These are phyloP conservation scores for Bradynema listronoti DNA, from an alignment of 1,140 invertebrate species.

Conservation along the genomic window DNA sequence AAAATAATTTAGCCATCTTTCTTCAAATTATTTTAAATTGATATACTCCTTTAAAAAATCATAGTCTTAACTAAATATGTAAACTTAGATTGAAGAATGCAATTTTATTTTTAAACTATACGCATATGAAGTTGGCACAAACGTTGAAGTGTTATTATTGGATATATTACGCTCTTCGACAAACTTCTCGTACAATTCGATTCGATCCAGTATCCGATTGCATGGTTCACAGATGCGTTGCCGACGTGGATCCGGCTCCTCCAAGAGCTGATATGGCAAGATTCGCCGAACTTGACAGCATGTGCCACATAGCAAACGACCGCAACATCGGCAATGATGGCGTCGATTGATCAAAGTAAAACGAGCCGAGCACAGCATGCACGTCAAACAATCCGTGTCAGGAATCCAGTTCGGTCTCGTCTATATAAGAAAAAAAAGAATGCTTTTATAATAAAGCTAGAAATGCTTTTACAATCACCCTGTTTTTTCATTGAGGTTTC, in stretches of 20 bases:
- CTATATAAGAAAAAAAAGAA: background rate
- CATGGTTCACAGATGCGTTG: conserved; percentile 29
- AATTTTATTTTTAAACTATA: too few species aligned
- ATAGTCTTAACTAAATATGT: too few species aligned
- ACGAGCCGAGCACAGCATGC: conserved; percentile 26
- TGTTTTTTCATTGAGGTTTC: too few species aligned
- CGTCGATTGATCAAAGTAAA: conserved; percentile 37
- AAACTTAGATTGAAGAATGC: too few species aligned
- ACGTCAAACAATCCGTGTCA: conserved; percentile 28
- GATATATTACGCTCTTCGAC: too few species aligned
- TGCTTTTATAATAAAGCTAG: background rate
- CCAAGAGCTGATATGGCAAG: conserved; percentile 38
- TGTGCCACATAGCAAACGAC: conserved; percentile 23
- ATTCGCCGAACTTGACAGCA: conserved; percentile 19
- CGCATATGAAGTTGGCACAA: too few species aligned
- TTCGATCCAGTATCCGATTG: conserved; percentile 28
- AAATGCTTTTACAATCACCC: too few species aligned
- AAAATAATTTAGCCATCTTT: too few species aligned
- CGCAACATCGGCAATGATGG: conserved; percentile 34
- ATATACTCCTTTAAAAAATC: too few species aligned
- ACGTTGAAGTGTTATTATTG: too few species aligned
- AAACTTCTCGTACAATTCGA: conserved; percentile 31
- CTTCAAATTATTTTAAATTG: too few species aligned
- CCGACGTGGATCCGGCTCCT: conserved; percentile 20
- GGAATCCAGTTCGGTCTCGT: conserved; percentile 26